Conservation (phyloP, 1,140 invertebrate genomes). For the Euwallacea similis region DNA sequence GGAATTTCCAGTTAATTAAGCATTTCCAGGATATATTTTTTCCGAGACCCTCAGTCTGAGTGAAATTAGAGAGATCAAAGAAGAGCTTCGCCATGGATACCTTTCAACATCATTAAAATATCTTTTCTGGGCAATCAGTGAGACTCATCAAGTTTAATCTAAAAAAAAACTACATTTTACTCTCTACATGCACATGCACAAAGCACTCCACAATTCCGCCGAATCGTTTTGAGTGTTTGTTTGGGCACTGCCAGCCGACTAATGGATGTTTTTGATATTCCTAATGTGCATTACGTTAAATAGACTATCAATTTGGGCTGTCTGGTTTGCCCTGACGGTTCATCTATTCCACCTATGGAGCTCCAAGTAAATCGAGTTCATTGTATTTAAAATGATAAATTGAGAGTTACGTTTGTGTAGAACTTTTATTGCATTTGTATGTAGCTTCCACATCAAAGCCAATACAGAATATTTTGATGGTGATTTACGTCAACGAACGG, state of each 20-base stretch:
- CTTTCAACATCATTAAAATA: too few relatives aligned
- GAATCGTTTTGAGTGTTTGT: too few relatives aligned
- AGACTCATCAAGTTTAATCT: too few relatives aligned
- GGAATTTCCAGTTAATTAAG: constrained; percentile 21
- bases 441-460: neutral
- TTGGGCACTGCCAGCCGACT: neutral
- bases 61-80: neutral
- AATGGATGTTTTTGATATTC: constrained; percentile 6
- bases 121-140: too few relatives aligned
- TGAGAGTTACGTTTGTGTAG: neutral
- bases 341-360: neutral
- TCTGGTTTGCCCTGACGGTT: neutral
- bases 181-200: too few relatives aligned
- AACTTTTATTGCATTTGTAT: neutral
- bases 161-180: too few relatives aligned
- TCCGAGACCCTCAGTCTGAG: neutral
- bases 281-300: constrained; percentile 5
- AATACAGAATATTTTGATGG: too few relatives aligned
- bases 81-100: neutral
- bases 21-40: constrained; percentile 9
- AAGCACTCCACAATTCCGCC: too few relatives aligned
- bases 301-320: constrained; percentile 4
- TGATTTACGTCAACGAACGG: too few relatives aligned
- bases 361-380: constrained; percentile 1
- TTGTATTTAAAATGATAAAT: constrained; percentile 4